Conservation (phyloP, 2,888 invertebrate genomes). For the Drosophila macrothrix region DNA sequence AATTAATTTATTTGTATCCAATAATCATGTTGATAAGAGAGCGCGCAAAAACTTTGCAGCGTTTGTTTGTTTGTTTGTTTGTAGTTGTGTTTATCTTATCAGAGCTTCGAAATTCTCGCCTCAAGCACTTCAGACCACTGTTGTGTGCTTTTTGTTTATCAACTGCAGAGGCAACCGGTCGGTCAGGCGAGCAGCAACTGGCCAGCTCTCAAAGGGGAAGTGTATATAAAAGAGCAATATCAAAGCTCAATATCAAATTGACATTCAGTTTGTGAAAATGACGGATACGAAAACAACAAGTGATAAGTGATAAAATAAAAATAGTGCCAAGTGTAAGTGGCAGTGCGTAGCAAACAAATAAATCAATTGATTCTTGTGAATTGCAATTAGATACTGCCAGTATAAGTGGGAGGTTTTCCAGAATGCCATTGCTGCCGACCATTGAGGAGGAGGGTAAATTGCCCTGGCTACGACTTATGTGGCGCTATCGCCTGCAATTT, state of each 20-base stretch:
- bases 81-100: conserved; percentile 58
- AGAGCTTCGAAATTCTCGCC: conserved; percentile 45
- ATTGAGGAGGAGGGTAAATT: conserved; percentile 74
- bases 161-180: conserved; percentile 58
- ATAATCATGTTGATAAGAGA: conserved; percentile 71
- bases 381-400: conserved; percentile 19
- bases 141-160: conserved; percentile 54
- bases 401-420: conserved; percentile 6
- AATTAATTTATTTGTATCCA: conserved; percentile 81
- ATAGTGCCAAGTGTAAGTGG: conserved; percentile 4
- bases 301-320: conserved; percentile 40
- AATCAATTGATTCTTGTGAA: conserved; percentile 20
- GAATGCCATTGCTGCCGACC: conserved; percentile 72
- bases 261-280: conserved; percentile 41
- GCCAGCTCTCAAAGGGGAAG: conserved; percentile 47
- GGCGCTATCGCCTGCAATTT: conserved; percentile 78
- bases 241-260: conserved; percentile 18
- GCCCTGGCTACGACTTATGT: conserved; percentile 71
- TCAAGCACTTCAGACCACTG: conserved; percentile 59
- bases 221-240: conserved; percentile 32
- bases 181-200: conserved; percentile 62
- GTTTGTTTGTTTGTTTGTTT: conserved; percentile 36
- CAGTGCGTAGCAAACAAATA: conserved; percentile 31
- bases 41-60: conserved; percentile 37
- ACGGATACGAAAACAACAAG: conserved; percentile 44